phyloP scores from a whole-genome alignment of 2,113 vertebrate genomes.

The Podarcis muralis region DNA sequence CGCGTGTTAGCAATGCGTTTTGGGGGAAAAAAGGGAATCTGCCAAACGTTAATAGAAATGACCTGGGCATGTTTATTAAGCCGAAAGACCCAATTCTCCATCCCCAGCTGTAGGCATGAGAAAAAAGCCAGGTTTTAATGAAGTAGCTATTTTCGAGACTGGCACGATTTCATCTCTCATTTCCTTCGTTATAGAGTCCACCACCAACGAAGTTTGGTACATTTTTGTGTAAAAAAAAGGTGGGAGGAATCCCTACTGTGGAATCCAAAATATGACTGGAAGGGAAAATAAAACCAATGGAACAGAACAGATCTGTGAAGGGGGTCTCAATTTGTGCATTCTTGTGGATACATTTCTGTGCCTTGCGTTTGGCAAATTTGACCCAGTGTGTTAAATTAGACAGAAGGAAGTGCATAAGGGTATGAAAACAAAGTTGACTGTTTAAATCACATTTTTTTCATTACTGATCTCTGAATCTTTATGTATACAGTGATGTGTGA shows the following conservation, averaged over 20 bases:
- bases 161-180: not conserved
- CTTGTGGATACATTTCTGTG: conserved; percentile 6
- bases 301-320: not conserved
- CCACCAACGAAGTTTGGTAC: conserved; percentile 25
- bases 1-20: not conserved
- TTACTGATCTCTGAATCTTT: not conserved
- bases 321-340: conserved; percentile 13
- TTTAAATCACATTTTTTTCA: not conserved
- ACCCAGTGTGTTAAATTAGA: not conserved
- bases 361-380: not conserved
- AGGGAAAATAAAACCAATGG: not conserved
- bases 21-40: not conserved
- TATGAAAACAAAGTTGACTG: not conserved
- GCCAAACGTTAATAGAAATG: not conserved
- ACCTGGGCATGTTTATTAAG: not conserved
- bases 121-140: conserved; percentile 1
- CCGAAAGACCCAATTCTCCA: not conserved
- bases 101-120: not conserved
- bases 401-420: not conserved
- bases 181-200: conserved; percentile 1
- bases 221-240: not conserved
- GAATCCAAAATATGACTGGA: not conserved
- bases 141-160: not conserved
- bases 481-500: not conserved
- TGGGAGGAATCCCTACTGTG: not conserved